Evolutionary conservation across 2,113 vertebrate species (phyloP).

Genomic region (Aegotheles bennettii): DNA sequence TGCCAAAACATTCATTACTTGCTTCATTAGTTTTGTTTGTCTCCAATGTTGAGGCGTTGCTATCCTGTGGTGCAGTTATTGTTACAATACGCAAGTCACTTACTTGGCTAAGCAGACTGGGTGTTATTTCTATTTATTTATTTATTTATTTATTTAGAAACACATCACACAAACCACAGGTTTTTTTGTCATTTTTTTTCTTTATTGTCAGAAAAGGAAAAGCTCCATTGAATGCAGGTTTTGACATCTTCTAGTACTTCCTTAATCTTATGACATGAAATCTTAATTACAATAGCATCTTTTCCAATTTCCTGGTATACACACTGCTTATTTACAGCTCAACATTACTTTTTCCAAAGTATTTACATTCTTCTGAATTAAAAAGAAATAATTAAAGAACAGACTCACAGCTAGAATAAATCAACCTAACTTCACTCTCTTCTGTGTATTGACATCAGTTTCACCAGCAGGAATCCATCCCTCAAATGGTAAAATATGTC

Average conservation of each 20-base stretch:
- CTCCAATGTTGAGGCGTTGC: not conserved
- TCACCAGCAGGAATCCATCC: not conserved
- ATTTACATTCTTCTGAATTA: not conserved
- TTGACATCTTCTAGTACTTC: not conserved
- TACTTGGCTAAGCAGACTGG: not conserved
- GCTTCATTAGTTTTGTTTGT: conserved; percentile 28
- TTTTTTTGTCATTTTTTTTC: not conserved
- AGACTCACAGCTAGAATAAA: not conserved
- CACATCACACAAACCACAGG: not conserved
- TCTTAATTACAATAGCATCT: not conserved
- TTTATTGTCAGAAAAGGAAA: not conserved
- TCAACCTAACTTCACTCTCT: not conserved
- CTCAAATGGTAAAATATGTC: not conserved
- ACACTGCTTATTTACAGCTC: not conserved
- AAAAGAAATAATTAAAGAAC: not conserved
- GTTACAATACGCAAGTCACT: not conserved
- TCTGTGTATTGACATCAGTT: not conserved
- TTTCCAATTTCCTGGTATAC: not conserved
- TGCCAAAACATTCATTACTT: conserved; percentile 21
- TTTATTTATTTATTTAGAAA: not conserved
- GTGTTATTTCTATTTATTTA: not conserved
- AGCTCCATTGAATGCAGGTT: not conserved
- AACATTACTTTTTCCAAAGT: not conserved
- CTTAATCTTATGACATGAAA: not conserved
- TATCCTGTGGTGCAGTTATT: not conserved